Evolutionary conservation across 2,888 invertebrate species (phyloP).

Genomic region (Chymomyza procnemis): DNA sequence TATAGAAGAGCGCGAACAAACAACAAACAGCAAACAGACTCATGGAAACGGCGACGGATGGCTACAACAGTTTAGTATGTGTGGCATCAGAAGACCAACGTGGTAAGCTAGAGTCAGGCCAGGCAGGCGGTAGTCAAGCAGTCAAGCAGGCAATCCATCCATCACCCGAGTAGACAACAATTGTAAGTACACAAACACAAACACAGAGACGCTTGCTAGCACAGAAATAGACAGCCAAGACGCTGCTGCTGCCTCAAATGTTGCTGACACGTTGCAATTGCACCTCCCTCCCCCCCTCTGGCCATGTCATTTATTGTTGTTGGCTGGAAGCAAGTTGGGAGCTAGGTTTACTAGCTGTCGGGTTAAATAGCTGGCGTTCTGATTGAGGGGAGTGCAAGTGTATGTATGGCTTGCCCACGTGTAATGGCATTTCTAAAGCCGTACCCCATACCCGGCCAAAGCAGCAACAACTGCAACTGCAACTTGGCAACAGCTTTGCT

Average conservation of each 20-base stretch:
- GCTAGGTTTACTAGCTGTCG: background rate
- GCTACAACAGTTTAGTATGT: constrained; percentile 61
- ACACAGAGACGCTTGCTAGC: too few species aligned
- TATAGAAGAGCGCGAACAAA: constrained; percentile 58
- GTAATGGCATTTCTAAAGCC: constrained; percentile 64
- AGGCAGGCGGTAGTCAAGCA: constrained; percentile 39
- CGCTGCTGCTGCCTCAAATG: constrained; percentile 47
- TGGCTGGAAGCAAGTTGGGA: background rate
- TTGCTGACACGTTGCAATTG: constrained; percentile 51
- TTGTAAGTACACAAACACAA: constrained; percentile 42
- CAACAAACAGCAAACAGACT: constrained; percentile 30
- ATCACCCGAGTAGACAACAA: constrained; percentile 68
- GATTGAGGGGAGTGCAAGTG: constrained; percentile 65
- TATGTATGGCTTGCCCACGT: constrained; percentile 61
- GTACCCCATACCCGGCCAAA: background rate
- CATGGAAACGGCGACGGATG: constrained; percentile 2
- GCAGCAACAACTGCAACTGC: background rate
- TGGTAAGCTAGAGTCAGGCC: constrained; percentile 10
- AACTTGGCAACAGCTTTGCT: constrained; percentile 55
- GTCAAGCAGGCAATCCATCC: constrained; percentile 72
- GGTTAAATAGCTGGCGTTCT: constrained; percentile 45
- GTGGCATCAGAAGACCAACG: constrained; percentile 44
- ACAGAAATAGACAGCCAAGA: background rate
- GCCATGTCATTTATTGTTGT: constrained; percentile 13
- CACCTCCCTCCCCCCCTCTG: constrained; percentile 31